phyloP scores from a whole-genome alignment of 2,797 vertebrate genomes.

The Sparidentex hasta region DNA sequence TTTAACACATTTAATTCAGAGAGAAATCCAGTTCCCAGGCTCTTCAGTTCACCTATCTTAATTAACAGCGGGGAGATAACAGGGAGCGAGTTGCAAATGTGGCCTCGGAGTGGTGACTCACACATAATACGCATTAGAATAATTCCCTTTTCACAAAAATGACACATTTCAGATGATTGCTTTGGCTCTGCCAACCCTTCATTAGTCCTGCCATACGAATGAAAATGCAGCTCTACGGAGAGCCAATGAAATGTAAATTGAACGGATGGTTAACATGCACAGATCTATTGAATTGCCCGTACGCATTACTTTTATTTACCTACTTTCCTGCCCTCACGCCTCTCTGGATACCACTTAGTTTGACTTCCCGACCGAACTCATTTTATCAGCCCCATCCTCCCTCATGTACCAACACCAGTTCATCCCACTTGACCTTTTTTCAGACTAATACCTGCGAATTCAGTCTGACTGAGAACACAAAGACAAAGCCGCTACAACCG shows the following conservation, averaged over 20 bases:
- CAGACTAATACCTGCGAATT: constrained; percentile 45
- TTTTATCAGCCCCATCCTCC: neutral
- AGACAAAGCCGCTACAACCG: constrained; percentile 31
- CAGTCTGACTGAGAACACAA: constrained; percentile 25
- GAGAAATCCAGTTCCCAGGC: constrained; percentile 69
- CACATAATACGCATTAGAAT: constrained; percentile 70
- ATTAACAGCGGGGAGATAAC: constrained; percentile 80
- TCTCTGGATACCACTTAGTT: neutral
- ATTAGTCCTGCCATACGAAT: constrained; percentile 50
- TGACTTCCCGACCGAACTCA: neutral
- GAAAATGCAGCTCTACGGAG: constrained; percentile 17
- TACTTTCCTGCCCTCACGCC: neutral
- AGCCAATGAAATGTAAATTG: constrained; percentile 4
- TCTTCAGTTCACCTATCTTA: constrained; percentile 74
- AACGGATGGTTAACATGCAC: constrained; percentile 4
- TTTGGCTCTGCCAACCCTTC: constrained; percentile 50
- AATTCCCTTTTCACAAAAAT: constrained; percentile 72
- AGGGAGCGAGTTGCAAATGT: constrained; percentile 69
- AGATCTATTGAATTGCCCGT: constrained; percentile 3
- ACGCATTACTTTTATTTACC: neutral
- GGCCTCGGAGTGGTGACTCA: constrained; percentile 67
- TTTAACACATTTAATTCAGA: constrained; percentile 67
- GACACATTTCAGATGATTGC: constrained; percentile 67
- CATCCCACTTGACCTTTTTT: constrained; percentile 44
- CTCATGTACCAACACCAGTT: constrained; percentile 1